Evolutionary conservation across 1,140 invertebrate genomes (phyloP), one percentile per base, ranked within the genome.

Genomic region (Agrypnia vestita): DNA sequence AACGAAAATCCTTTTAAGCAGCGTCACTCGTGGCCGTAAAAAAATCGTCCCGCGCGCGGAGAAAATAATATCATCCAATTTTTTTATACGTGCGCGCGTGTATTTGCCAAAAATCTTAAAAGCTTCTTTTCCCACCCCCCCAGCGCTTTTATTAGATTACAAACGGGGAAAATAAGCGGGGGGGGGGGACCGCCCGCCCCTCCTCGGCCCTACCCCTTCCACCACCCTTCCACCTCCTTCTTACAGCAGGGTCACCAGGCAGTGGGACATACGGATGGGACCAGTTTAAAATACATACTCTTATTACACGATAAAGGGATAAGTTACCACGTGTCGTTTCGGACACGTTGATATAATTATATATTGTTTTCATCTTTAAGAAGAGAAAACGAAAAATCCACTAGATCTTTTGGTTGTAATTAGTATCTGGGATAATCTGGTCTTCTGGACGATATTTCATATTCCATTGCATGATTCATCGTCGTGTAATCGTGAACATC

Each of bases 141-240:
- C 55, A 72, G 19, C 44, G 77, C 77, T 79, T 78, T 79, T 79
- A 79, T 79, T 79, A 79, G 77, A 79, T 79, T 79, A 79, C 67
- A 78, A 56, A 78, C 62, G 62, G 64, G 44, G 62, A 69, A 51
- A 61, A 62, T 56, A 62, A 51, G 71, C 51, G 44, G 43, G 77
- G 46, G 77, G 77, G 77, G 56, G 67, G 69, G 10, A 25, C 17
- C 17, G 4, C 11, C 69, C 17, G 3, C 17, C 19, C 51, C 53
- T 7, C 19, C 69, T 17, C 0, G 49, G 4, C 9, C 21, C 67
- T 51, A 11, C 47, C 53, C 43, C 25, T 43, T 7, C 56, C 44
- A 25, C 13, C 35, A 4, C 25, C 69, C 51, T 19, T 19, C n/a
- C n/a, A 6, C 1, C 1, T 1, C 25, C 25, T 35, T 35, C 25